A percentile compares a stretch with the other conserved stretches of the same genome.
Conservation (phyloP, 2,888 invertebrate genomes). For the Eupithecia dodoneata region DNA sequence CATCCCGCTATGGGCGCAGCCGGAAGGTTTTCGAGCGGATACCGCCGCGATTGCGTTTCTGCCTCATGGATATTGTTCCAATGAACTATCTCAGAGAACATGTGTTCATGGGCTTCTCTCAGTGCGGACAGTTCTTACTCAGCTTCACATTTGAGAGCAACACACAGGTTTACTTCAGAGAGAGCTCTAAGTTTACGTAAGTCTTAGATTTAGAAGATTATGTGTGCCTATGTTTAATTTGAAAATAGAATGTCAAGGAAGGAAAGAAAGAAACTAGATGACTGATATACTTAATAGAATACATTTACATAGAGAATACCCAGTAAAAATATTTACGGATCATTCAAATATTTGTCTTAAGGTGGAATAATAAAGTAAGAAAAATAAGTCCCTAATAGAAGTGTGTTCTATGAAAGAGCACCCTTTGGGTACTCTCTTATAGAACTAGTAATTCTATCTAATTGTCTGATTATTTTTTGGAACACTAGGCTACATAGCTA, state of each 20-base stretch:
- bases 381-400: not conserved
- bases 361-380: not conserved
- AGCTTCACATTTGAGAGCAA: slow-evolving; percentile 90
- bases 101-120: slow-evolving; percentile 97
- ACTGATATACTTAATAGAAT: no score
- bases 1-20: slow-evolving; percentile 75
- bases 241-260: not conserved
- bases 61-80: slow-evolving; percentile 86
- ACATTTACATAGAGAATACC: no score
- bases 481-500: not conserved
- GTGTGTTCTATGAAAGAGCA: not conserved
- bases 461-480: not conserved
- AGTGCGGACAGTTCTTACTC: slow-evolving; percentile 95
- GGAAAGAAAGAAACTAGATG: not conserved
- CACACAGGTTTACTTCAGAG: slow-evolving; percentile 82
- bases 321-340: no score
- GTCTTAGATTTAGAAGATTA: slow-evolving; percentile 35
- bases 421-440: not conserved
- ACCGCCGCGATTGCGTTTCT: slow-evolving; percentile 84
- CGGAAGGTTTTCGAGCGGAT: slow-evolving; percentile 82
- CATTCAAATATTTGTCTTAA: no score
- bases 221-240: not conserved
- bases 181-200: slow-evolving; percentile 79
- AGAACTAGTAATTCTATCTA: not conserved
- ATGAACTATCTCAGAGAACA: slow-evolving; percentile 87